phyloP scores from a whole-genome alignment of 2,797 vertebrate species.

The Sarcoramphus papa region DNA sequence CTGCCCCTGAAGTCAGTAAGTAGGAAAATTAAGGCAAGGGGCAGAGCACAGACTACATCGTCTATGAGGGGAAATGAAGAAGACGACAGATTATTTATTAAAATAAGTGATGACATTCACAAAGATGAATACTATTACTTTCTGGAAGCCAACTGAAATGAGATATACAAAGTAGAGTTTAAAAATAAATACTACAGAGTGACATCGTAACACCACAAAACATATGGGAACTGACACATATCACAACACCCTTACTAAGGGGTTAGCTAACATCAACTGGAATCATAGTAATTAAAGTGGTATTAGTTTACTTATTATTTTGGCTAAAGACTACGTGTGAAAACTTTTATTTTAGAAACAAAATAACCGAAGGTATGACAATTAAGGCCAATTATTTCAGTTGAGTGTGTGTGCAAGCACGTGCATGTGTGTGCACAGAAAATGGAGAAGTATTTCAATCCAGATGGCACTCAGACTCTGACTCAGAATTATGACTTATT shows the following conservation, averaged over 20 bases:
- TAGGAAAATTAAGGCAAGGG: not conserved
- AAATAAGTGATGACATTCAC: conserved; percentile 6
- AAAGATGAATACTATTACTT: conserved; percentile 6
- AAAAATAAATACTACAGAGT: conserved; percentile 15
- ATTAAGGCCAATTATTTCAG: not conserved
- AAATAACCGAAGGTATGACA: not conserved
- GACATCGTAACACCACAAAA: not conserved
- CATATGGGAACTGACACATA: conserved; percentile 7
- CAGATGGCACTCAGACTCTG: not conserved
- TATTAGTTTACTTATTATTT: not conserved
- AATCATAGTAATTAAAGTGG: not conserved
- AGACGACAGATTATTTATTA: conserved; percentile 28
- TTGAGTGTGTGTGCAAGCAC: not conserved
- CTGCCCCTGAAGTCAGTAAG: not conserved
- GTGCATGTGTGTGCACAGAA: not conserved
- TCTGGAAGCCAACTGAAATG: conserved; percentile 21
- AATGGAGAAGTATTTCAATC: not conserved
- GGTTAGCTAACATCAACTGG: not conserved
- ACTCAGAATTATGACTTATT: not conserved
- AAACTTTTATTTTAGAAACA: not conserved
- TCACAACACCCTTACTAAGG: not conserved
- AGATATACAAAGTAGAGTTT: not conserved
- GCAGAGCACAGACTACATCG: not conserved
- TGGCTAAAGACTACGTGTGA: not conserved
- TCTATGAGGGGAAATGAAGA: not conserved